Percentiles rank a stretch among this genome's conserved stretches.
Evolutionary conservation across 2,888 invertebrate genomes (phyloP).

Genomic region (Lycia hirtaria): DNA sequence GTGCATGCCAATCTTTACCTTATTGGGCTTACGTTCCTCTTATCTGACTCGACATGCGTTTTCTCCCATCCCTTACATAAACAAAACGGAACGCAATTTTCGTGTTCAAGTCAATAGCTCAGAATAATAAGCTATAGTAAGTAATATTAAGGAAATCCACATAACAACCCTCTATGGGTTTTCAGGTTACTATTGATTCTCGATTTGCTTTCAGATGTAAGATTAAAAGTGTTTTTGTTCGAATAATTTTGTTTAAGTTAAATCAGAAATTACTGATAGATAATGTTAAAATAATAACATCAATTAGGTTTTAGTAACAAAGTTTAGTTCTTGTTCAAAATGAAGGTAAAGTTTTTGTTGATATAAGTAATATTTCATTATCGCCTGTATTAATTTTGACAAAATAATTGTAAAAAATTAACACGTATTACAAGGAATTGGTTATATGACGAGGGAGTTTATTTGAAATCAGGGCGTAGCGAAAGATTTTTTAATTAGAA

Average conservation of each 20-base stretch:
- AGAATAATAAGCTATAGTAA: conserved; percentile 84
- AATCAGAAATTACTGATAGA: no score
- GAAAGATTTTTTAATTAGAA: no score
- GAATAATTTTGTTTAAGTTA: not conserved
- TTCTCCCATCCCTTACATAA: conserved; percentile 67
- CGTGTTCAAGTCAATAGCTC: conserved; percentile 83
- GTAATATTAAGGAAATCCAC: conserved; percentile 80
- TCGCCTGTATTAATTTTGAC: no score
- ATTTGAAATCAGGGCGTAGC: no score
- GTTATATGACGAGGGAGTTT: no score
- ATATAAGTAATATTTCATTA: no score
- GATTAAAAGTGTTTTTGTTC: not conserved
- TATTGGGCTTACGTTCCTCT: conserved; percentile 63
- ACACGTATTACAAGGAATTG: no score
- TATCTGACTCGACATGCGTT: conserved; percentile 69
- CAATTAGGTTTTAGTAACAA: no score
- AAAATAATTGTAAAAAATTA: no score
- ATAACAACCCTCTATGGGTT: conserved; percentile 60
- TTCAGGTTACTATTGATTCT: conserved; percentile 50
- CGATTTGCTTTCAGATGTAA: conserved; percentile 36
- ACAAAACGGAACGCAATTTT: conserved; percentile 82
- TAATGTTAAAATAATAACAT: no score
- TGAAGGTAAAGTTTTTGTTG: no score
- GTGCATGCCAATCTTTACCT: conserved; percentile 62
- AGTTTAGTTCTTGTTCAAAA: no score